These are phyloP conservation scores for Deroplatys truncata DNA, from an alignment of 2,888 invertebrate genomes.

Conservation along the genomic window DNA sequence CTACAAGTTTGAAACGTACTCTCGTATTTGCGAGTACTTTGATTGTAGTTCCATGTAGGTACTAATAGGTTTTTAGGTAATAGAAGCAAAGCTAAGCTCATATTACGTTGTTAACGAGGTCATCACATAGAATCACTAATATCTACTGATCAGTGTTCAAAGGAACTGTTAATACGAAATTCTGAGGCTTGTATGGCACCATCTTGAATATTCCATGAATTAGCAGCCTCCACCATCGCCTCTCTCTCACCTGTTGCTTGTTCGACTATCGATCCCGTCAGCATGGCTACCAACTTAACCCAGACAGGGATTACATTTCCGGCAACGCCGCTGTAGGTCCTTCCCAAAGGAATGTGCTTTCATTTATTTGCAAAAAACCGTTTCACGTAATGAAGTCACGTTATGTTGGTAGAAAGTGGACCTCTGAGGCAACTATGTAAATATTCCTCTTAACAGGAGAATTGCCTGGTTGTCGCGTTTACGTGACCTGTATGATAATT, in stretches of 20 bases:
- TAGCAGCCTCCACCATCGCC: neutral
- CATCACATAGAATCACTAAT: too few species aligned
- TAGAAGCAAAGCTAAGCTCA: too few species aligned
- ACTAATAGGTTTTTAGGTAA: too few species aligned
- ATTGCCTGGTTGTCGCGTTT: too few species aligned
- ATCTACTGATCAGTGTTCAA: neutral
- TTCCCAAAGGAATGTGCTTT: neutral
- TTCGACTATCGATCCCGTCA: neutral
- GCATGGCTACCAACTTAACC: neutral
- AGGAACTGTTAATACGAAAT: neutral
- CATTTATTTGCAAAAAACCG: neutral
- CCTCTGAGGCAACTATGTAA: neutral
- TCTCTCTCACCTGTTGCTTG: neutral
- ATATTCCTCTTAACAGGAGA: neutral
- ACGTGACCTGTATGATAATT: too few species aligned
- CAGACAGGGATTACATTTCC: neutral
- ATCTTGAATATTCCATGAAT: neutral
- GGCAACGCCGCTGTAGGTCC: neutral
- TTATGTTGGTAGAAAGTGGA: neutral
- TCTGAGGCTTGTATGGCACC: neutral
- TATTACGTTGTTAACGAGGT: too few species aligned
- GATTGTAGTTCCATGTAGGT: too few species aligned
- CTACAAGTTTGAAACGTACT: too few species aligned
- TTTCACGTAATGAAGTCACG: neutral
- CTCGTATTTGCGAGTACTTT: too few species aligned